Conservation (phyloP, 2,797 vertebrate species). For the Pseudotriccus pelzelni region DNA sequence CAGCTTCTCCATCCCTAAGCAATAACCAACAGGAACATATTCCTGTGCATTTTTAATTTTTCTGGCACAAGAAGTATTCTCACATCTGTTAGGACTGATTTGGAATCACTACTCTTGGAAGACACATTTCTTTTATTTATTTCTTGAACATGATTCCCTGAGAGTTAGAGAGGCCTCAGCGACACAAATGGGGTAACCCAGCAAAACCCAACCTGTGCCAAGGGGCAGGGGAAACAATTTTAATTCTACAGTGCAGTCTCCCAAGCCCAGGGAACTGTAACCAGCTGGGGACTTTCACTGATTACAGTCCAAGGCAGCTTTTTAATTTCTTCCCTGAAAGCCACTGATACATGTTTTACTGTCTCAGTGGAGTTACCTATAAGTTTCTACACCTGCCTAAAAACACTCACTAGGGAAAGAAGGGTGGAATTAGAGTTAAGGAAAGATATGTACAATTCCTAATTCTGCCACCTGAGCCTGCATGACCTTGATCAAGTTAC, state of each 20-base stretch:
- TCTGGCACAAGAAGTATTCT: slow-evolving; percentile 32
- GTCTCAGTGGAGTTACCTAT: not conserved
- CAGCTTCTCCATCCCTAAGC: not conserved
- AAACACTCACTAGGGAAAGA: not conserved
- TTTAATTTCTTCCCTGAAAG: slow-evolving; percentile 13
- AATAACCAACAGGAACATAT: slow-evolving; percentile 47
- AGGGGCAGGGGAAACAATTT: not conserved
- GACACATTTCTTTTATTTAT: slow-evolving; percentile 13
- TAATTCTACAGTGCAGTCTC: not conserved
- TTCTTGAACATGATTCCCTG: not conserved
- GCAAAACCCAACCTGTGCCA: not conserved
- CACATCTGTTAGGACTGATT: slow-evolving; percentile 44
- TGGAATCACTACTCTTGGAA: slow-evolving; percentile 7
- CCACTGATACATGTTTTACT: not conserved
- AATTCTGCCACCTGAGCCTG: not conserved
- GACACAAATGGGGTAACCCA: not conserved
- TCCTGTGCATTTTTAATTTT: slow-evolving; percentile 50
- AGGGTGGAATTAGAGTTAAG: not conserved
- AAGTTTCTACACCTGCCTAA: not conserved
- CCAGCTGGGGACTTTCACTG: not conserved
- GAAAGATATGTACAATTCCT: not conserved
- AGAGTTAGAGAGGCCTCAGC: not conserved
- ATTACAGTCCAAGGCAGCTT: not conserved
- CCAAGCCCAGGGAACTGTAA: not conserved
- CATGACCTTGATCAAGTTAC: not conserved